Percentiles rank a stretch among this genome's conserved stretches.
phyloP scores from a whole-genome alignment of 2,888 invertebrate species.

The Drosophila demipolita region DNA sequence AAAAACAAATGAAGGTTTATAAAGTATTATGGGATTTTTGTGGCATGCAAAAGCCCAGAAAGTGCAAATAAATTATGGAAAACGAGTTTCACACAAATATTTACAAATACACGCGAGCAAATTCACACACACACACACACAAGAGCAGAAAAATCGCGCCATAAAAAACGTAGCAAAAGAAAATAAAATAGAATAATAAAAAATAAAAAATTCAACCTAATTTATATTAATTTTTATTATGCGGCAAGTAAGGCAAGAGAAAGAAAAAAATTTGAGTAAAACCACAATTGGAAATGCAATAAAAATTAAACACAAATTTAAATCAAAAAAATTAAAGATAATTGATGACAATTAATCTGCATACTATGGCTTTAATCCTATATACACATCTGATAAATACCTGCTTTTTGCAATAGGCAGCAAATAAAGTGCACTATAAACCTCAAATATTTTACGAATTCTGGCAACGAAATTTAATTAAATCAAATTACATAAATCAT shows the following conservation, averaged over 20 bases:
- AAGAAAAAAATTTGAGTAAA: background rate
- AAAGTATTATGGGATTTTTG: constrained; percentile 35
- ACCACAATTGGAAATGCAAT: constrained; percentile 13
- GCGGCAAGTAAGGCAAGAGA: background rate
- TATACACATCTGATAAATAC: too few species aligned
- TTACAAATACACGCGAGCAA: background rate
- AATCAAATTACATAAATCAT: too few species aligned
- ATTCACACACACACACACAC: background rate
- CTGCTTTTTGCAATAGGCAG: too few species aligned
- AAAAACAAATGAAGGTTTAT: constrained; percentile 37
- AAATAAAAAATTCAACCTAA: constrained; percentile 35
- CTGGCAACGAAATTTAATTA: too few species aligned
- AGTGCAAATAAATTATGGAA: constrained; percentile 45
- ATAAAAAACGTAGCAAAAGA: background rate
- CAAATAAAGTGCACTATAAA: too few species aligned
- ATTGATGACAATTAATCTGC: too few species aligned
- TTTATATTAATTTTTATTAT: constrained; percentile 59
- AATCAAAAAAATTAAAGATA: background rate
- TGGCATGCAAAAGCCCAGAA: constrained; percentile 19
- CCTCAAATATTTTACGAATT: too few species aligned
- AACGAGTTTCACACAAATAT: constrained; percentile 10
- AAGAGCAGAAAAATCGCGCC: background rate
- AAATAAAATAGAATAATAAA: constrained; percentile 8
- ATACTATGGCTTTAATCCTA: too few species aligned
- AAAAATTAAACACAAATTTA: constrained; percentile 17